Evolutionary conservation across 1,140 invertebrate genomes (phyloP), one percentile per base, ranked within the genome.

Genomic region (Apis dorsata): DNA sequence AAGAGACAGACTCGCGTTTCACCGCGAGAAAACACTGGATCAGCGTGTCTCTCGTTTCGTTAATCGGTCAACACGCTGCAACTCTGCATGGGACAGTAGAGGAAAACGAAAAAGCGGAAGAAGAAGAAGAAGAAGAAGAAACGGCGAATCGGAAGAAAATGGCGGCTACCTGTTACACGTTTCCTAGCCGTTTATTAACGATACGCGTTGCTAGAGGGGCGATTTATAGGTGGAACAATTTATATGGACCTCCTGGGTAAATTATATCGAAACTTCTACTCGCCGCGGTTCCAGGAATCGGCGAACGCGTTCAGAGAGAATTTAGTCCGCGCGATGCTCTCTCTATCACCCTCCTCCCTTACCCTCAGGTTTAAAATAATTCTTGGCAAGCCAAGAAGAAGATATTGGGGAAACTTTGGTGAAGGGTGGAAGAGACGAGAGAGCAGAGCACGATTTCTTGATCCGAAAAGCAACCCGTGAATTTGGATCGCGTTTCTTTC

Each of bases 161-260:
- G 5, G 34, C 34, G 49, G 79, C 70, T 81, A 81, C 80, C 80
- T 81, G 80, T 81, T 76, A 81, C 80, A 17, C 73, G 24, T 74
- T 65, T 63, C 79, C 49, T 55, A 44, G 28, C 15, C 4, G 55
- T 57, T 44, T 75, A 68, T 68, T 79, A 79, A 53, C 78, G 57
- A 70, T 70, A 63, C n/a, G 2, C 11, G 34, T 28, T 28, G 2
- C 28, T 4, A 34, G 34, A n/a, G 19, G 15, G 44, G 2, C 63
- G 70, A 81, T 76, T 81, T 76, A 81, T 76, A 69, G 65, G 55
- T 2, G 28, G 13, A 21, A 19, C 28, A 24, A 60, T 81, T 81
- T 81, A 81, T 76, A 81, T 34, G 34, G 65, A 55, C 7, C 5
- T 44, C 7, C 4, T 44, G 34, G 24, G 17, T 69, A n/a, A 81